Base-by-base conservation (phyloP, 2,113 vertebrate genomes). In the Plecotus auritus region DNA sequence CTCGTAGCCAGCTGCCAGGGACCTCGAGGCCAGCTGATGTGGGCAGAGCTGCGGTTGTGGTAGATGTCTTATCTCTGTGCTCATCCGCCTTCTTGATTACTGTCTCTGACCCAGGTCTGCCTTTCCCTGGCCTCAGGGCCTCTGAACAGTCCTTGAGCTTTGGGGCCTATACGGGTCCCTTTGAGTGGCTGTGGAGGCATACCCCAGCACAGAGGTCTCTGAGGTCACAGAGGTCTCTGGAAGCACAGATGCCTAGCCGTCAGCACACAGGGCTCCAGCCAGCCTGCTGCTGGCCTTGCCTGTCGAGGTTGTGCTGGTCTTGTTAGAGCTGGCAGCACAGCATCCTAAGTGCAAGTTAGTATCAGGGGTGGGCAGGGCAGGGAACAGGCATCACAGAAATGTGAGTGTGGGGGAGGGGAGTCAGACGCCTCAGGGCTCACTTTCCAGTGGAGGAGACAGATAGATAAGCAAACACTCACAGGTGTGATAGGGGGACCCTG, bases 1-100 rank as follows among this genome's bases (percentile, higher is more conserved):
- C 20, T 67, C 0, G 1, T 4, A 8, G 2, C 11, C 16, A 1
- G 8, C 2, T 1, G 9, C 5, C 4, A 11, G 23, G 2, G 5
- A 11, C 32, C 14, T 35, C 0, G 26, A 17, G 4, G 35, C 23
- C 32, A 0, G 35, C 26, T 13, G 4, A 1, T 1, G 1, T 35
- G 45, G 51, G 13, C 49, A 64, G 61, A 28, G 28, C 32, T 32
- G 42, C 12, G 0, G 2, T 5, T 14, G 14, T 11, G 26, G 22
- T 11, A 14, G n/a, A 16, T 18, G 26, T 8, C 20, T 2, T 49
- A 59, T 42, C 28, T 1, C 22, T 42, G 28, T 26, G 22, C 17
- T 54, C 14, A 17, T 7, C 16, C 0, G 1, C 5, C 1, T 18
- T 6, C 28, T 30, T 40, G 35, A 13, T 40, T 30, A 30, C 14